These are phyloP conservation scores for Podotricha telesiphe DNA, from an alignment of 2,888 invertebrate species.

Conservation along the genomic window DNA sequence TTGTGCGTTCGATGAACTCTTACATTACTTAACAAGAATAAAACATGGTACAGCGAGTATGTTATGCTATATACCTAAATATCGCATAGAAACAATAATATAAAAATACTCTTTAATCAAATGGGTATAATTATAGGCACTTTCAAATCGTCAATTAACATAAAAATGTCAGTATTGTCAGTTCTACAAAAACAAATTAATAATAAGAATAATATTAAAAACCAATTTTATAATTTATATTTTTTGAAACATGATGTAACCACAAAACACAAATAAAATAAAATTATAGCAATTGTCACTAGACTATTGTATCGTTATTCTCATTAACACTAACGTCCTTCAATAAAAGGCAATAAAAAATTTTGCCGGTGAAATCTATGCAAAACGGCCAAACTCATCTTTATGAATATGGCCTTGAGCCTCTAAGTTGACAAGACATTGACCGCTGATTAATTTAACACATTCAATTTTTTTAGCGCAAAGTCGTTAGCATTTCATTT, in stretches of 20 bases:
- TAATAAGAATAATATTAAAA: too few species aligned
- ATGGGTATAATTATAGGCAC: too few species aligned
- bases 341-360: slow-evolving; percentile 17
- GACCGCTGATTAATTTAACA: slow-evolving; percentile 58
- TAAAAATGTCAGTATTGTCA: too few species aligned
- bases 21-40: too few species aligned
- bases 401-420: slow-evolving; percentile 45
- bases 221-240: too few species aligned
- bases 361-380: slow-evolving; percentile 31
- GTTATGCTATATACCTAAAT: too few species aligned
- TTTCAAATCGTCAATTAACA: too few species aligned
- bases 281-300: not conserved
- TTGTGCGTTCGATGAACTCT: too few species aligned
- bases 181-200: too few species aligned
- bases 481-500: slow-evolving; percentile 49
- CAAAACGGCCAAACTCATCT: slow-evolving; percentile 35
- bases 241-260: not conserved
- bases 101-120: too few species aligned
- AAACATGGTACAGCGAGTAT: too few species aligned
- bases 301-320: not conserved
- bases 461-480: slow-evolving; percentile 49
- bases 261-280: not conserved
- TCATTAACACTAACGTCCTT: not conserved
- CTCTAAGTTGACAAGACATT: slow-evolving; percentile 56
- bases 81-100: too few species aligned